A percentile compares a stretch with the other conserved stretches of the same genome.
Conservation (phyloP, 2,113 vertebrate species). For the Pollimyrus isidori region DNA sequence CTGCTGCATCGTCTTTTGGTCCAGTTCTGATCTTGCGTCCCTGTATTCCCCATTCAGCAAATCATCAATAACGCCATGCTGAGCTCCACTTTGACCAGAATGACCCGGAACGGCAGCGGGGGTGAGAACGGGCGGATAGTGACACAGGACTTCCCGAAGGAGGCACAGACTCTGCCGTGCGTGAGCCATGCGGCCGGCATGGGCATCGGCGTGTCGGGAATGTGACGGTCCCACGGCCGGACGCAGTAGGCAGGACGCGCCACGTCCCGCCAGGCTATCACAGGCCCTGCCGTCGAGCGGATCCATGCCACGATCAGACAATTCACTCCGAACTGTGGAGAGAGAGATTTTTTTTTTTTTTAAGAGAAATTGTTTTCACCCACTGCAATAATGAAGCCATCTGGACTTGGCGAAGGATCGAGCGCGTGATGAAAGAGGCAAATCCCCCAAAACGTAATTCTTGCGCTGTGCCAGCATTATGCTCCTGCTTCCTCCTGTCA, state of each 20-base stretch:
- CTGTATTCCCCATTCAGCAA: slow-evolving; percentile 57
- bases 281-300: slow-evolving; percentile 36
- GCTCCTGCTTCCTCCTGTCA: slow-evolving; percentile 23
- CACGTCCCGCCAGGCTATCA: slow-evolving; percentile 20
- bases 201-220: slow-evolving; percentile 77
- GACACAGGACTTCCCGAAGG: slow-evolving; percentile 78
- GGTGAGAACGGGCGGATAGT: slow-evolving; percentile 81
- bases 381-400: slow-evolving; percentile 44
- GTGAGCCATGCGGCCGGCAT: slow-evolving; percentile 81
- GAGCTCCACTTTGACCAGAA: slow-evolving; percentile 71
- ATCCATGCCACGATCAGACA: slow-evolving; percentile 52
- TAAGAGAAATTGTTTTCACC: slow-evolving; percentile 34
- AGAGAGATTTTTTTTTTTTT: slow-evolving; percentile 36
- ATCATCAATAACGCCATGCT: slow-evolving; percentile 79
- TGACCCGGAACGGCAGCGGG: slow-evolving; percentile 62
- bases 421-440: slow-evolving; percentile 1
- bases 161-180: slow-evolving; percentile 80
- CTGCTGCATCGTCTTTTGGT: background rate
- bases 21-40: background rate
- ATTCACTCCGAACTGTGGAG: slow-evolving; percentile 19
- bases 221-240: slow-evolving; percentile 61
- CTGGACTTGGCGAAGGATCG: slow-evolving; percentile 24
- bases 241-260: slow-evolving; percentile 29
- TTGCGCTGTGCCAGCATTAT: slow-evolving; percentile 32
- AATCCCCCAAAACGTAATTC: slow-evolving; percentile 27